phyloP scores from a whole-genome alignment of 2,888 invertebrate species.

The Tipula vernalis region DNA sequence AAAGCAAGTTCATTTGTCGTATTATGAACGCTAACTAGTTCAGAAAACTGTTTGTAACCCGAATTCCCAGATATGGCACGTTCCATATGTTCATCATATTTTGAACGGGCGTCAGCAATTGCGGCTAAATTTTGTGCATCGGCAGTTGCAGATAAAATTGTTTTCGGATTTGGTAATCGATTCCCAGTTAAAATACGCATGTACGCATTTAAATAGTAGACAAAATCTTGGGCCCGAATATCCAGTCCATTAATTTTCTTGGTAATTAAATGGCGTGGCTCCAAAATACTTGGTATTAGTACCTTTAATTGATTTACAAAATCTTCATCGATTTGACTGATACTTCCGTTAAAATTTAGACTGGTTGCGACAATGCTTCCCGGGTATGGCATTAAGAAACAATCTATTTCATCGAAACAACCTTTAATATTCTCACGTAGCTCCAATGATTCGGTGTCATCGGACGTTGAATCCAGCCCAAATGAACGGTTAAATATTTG shows the following conservation, averaged over 20 bases:
- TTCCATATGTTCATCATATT: background rate
- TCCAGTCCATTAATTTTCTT: conserved; percentile 12
- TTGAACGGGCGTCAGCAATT: background rate
- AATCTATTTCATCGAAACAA: conserved; percentile 9
- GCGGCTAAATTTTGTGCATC: conserved; percentile 7
- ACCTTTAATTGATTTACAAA: conserved; percentile 11
- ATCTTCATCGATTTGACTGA: conserved; percentile 11
- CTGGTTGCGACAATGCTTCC: conserved; percentile 12
- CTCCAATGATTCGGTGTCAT: background rate
- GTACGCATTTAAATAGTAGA: background rate
- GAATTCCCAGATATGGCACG: background rate
- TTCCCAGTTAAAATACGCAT: background rate
- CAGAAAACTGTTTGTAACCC: background rate
- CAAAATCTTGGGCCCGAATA: conserved; percentile 7
- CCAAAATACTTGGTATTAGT: conserved; percentile 7
- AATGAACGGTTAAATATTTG: background rate
- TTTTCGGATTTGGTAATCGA: conserved; percentile 4
- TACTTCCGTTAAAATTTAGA: conserved; percentile 11
- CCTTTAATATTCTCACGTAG: background rate
- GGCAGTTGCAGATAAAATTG: background rate
- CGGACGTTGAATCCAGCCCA: background rate
- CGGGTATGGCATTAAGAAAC: conserved; percentile 13
- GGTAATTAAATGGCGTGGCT: background rate
- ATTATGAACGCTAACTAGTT: background rate
- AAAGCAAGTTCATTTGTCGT: background rate